Base-by-base conservation (phyloP, 2,888 invertebrate species). In the Ophion slaviceki region DNA sequence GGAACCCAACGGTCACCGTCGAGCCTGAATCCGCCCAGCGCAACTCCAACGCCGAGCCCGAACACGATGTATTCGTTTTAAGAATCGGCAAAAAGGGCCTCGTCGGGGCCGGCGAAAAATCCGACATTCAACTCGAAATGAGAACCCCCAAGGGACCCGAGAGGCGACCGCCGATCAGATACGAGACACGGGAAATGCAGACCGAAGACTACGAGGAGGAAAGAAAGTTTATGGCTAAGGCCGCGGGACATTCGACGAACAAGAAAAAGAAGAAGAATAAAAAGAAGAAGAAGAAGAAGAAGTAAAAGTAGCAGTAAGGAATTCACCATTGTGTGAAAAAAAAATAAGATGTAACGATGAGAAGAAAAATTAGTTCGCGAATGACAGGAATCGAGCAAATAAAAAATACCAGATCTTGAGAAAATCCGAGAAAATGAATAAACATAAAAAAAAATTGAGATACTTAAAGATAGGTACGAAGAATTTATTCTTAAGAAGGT, bases 1-100 rank as follows among this genome's bases (percentile, higher is more conserved):
- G 88, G 36, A 88, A 89, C 24, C 92, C 92, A 0, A 90, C 89
- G 0, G 92, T 93, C 4, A 92, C 91, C 0, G 92, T 93, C 0
- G 91, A 92, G 53, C 84, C 83, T 0, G 90, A 91, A 0, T 89
- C 90, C 0, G 78, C 28, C 0, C 82, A 84, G 0, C 84, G 82
- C 0, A 68, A 75, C 0, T 36, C 96, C 0, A 96, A 97, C 89
- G 96, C 96, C 0, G 96, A 97, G 89, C 96, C 96, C 0, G 96
- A 97, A 75, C 96, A 96, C 89, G 97, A 97, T 89, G 95, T 97
- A 0, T 97, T 97, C 88, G 94, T 97, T 5, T 93, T 97, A 70
- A 95, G 96, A 90, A 96, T 97, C 81, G 97, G 97, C 1, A 97
- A 97, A 90, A 97, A 97, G 91, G 96, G 96, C 0, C 88, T 94